Conservation (phyloP, 2,797 vertebrate species). For the Acanthornis magna region DNA sequence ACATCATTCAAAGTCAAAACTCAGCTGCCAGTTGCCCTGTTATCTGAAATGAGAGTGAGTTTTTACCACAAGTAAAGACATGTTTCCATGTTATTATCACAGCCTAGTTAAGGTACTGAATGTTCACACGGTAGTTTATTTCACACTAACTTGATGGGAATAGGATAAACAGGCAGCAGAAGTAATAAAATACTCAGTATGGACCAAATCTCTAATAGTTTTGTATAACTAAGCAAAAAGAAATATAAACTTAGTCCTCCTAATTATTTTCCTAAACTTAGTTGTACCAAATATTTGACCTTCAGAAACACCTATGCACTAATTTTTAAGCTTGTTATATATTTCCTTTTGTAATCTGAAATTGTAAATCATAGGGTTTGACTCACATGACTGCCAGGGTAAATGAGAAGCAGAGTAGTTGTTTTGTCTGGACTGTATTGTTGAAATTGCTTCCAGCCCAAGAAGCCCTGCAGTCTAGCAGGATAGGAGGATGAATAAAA, state of each 20-base stretch:
- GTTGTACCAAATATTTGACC: background rate
- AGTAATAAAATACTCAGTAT: background rate
- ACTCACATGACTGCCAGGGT: background rate
- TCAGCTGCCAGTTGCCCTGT: conserved; percentile 19
- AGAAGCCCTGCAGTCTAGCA: background rate
- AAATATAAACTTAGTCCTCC: background rate
- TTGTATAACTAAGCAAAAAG: background rate
- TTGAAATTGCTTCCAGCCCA: background rate
- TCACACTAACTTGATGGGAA: background rate
- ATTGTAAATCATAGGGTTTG: background rate
- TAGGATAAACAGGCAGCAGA: background rate
- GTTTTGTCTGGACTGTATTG: background rate
- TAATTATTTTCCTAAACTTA: background rate
- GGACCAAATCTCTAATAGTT: background rate
- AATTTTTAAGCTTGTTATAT: background rate
- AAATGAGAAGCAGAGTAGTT: background rate
- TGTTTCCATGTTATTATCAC: background rate
- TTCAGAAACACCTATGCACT: background rate
- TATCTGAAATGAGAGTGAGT: conserved; percentile 23
- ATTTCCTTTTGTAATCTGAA: background rate
- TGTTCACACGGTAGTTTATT: background rate
- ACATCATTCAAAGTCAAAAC: conserved; percentile 31
- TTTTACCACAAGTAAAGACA: conserved; percentile 48
- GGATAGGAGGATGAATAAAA: background rate
- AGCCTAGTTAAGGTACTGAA: background rate